Base-by-base conservation (phyloP, 2,888 invertebrate species). In the Plebejus melissa region DNA sequence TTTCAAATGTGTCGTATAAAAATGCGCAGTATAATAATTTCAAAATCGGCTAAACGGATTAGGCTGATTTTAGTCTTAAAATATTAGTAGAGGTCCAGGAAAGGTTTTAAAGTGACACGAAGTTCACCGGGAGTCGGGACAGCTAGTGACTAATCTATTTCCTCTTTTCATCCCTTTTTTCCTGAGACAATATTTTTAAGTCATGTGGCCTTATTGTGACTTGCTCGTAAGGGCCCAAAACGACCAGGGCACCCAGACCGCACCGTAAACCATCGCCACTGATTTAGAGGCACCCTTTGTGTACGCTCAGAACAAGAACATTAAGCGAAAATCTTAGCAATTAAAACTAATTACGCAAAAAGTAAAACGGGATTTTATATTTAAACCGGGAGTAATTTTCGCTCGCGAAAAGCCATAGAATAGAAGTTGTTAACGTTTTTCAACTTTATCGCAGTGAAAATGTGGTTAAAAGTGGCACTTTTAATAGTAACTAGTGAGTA, bases 301-400 rank as follows among this genome's bases (percentile, higher is more conserved):
- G 50, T 72, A 32, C 32, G 41, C 46, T 22, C 50, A 50, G 46
- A 54, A 72, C 72, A 72, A 72, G 72, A 72, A 50, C 50, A 54
- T 36, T 54, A 72, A 70, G n/a, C 41, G n/a, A 32, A 71, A 50
- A 32, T 54, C 72, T 72, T 72, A 54, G 72, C 50, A 72, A 50
- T 72, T 54, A 72, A 32, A 50, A 72, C 46, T 7, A 32, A 71
- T 71, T 71, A 22, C 46, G 41, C 28, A 22, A 71, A 71, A 71
- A 41, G 41, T 41, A 71, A 71, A 71, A 71, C 22, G n/a, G 46
- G 22, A 36, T 65, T 65, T 65, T 65, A 65, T 65, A 65, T 65
- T 65, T 36, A 65, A 65, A 65, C 32, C 16, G 13, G 11, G 32
- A 65, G 65, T 36, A 65, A 65, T 65, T 65, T 65, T 65, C 36